A percentile compares a stretch with the other conserved stretches of the same genome.
These are phyloP conservation scores for Cynopterus brachyotis DNA, from an alignment of 2,113 vertebrate species.

Conservation along the genomic window DNA sequence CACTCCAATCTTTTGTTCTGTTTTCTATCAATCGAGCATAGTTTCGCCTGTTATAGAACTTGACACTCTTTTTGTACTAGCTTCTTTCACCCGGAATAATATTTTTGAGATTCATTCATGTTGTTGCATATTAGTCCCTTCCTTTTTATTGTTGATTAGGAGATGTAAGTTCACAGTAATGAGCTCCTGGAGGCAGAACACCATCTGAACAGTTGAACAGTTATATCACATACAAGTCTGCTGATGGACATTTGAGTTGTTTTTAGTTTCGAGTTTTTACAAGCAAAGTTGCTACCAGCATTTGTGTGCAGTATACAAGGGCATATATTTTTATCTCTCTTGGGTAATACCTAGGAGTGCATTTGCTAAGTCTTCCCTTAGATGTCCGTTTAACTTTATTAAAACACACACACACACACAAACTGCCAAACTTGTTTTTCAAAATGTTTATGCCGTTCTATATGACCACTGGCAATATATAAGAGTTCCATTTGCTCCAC, in stretches of 20 bases:
- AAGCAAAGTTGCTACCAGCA: neutral
- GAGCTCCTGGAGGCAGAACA: neutral
- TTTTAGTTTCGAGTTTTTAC: neutral
- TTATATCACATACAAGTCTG: neutral
- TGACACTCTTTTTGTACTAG: neutral
- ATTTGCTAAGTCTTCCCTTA: neutral
- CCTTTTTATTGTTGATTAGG: neutral
- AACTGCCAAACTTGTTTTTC: neutral
- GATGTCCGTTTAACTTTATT: neutral
- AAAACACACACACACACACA: neutral
- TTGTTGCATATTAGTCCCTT: neutral
- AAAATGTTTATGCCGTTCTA: neutral
- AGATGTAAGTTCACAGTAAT: neutral
- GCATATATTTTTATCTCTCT: neutral
- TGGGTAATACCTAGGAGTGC: neutral
- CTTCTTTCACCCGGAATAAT: neutral
- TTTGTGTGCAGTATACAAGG: neutral
- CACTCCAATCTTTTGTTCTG: neutral
- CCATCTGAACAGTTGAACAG: neutral
- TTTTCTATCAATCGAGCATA: neutral
- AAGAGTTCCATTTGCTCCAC: neutral
- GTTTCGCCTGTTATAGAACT: neutral
- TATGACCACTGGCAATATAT: neutral
- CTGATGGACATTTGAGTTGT: too few relatives aligned
- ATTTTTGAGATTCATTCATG: neutral